These are phyloP conservation scores for Caenorhabditis sp. DNA, from an alignment of 2,888 invertebrate species.

Conservation along the genomic window DNA sequence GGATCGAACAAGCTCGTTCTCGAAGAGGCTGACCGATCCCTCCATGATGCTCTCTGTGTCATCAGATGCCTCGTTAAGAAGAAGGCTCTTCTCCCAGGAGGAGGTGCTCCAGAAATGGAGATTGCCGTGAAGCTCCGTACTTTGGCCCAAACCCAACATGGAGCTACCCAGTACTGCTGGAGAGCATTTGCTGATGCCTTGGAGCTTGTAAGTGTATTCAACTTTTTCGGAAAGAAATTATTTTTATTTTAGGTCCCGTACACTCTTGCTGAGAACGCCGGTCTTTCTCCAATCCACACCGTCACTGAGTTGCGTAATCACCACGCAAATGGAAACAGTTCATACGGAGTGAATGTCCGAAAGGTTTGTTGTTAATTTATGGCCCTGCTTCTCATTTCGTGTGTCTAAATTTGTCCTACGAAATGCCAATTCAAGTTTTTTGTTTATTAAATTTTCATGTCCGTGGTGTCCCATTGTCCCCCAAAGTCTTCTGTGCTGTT, in stretches of 20 bases:
- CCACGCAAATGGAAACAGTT: constrained; percentile 92
- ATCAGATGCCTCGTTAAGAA: constrained; percentile 97
- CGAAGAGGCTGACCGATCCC: constrained; percentile 92
- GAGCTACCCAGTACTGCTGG: constrained; percentile 96
- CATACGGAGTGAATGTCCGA: constrained; percentile 96
- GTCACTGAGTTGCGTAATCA: constrained; percentile 96
- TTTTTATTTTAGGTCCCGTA: constrained; percentile 89
- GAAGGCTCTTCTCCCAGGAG: constrained; percentile 87
- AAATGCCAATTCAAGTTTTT: constrained; percentile 10
- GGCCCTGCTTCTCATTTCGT: not conserved
- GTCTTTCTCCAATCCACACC: constrained; percentile 94
- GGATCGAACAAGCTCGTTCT: constrained; percentile 93
- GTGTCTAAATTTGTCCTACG: constrained; percentile 4
- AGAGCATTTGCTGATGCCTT: constrained; percentile 96
- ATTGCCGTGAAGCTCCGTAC: constrained; percentile 91
- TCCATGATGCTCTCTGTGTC: constrained; percentile 94
- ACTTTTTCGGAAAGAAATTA: no score
- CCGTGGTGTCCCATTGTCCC: constrained; percentile 11
- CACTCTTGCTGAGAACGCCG: constrained; percentile 94
- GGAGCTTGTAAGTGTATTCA: constrained; percentile 86
- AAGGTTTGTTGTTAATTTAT: constrained; percentile 83
- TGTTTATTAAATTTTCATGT: constrained; percentile 16
- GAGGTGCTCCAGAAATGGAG: constrained; percentile 98
- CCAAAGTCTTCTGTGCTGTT: constrained; percentile 3
- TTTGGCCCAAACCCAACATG: constrained; percentile 89